A percentile compares a stretch with the other conserved stretches of the same genome.
Evolutionary conservation across 2,797 vertebrate genomes (phyloP).

Genomic region (Amblyraja radiata): DNA sequence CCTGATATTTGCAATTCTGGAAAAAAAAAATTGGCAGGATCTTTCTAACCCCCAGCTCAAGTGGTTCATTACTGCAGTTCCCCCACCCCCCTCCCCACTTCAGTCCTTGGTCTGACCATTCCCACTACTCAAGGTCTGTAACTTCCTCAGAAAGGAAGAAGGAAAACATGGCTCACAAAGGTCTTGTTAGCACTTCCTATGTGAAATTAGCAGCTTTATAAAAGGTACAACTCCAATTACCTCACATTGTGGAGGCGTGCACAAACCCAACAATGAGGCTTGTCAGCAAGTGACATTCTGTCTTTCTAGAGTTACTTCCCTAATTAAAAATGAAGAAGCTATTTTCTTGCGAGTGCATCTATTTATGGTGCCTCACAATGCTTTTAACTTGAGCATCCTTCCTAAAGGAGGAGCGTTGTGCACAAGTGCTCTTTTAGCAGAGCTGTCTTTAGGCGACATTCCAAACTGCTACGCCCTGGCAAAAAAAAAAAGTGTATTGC

Average conservation of each 20-base stretch:
- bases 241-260: constrained; percentile 83
- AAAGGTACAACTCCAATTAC: constrained; percentile 99
- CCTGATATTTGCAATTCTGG: constrained; percentile 89
- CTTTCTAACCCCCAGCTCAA: constrained; percentile 93
- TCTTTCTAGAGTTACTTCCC: constrained; percentile 84
- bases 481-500: constrained; percentile 58
- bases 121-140: constrained; percentile 85
- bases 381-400: constrained; percentile 78
- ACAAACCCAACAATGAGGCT: constrained; percentile 68
- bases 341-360: constrained; percentile 82
- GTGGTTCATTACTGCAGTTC: constrained; percentile 98
- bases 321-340: constrained; percentile 96
- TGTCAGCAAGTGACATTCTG: constrained; percentile 79
- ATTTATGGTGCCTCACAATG: constrained; percentile 77
- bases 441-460: constrained; percentile 68
- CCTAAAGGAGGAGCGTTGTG: constrained; percentile 76
- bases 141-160: constrained; percentile 93
- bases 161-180: constrained; percentile 99
- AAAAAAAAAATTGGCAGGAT: constrained; percentile 83
- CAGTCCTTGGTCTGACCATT: constrained; percentile 88
- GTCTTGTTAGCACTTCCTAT: constrained; percentile 99
- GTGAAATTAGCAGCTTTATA: constrained; percentile 98
- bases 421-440: constrained; percentile 80
- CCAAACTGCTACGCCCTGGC: constrained; percentile 65
- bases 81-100: constrained; percentile 68